Evolutionary conservation across 2,113 vertebrate genomes (phyloP), one percentile per base, ranked within the genome.

Genomic region (Saimiri boliviensis): DNA sequence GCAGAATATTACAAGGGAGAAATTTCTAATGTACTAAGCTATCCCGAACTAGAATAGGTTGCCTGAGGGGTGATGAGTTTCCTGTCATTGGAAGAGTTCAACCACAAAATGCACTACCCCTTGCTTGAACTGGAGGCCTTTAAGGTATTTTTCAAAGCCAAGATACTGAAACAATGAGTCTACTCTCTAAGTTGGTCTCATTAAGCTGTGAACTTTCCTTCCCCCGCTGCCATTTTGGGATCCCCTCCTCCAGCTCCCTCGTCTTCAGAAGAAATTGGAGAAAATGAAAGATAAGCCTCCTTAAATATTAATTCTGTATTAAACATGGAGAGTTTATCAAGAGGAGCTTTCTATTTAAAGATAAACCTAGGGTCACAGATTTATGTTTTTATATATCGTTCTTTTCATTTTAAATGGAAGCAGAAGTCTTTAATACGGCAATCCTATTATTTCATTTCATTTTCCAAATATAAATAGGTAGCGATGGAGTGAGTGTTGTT

Each of bases 371-470:
- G 21, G 73, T 58, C 93, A 84, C 40, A 70, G 86, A 88, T 88
- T 94, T 70, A 89, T 91, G 76, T 81, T 95, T 95, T 74, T 80
- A 74, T 71, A 93, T 95, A 85, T 68, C 23, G 52, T 90, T 63
- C 76, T 93, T 83, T 94, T 93, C 73, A 80, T 92, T 91, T 94
- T 80, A 82, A 96, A 92, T 16, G 42, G 58, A 97, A 85, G 23
- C 54, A 6, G 52, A 70, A 87, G 89, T 89, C 63, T 85, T 93
- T 81, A 92, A 84, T 81, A n/a, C 49, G 52, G 71, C 19, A 5
- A 35, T 86, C 32, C 23, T 81, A 81, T 77, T 10, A 42, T 87
- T 93, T 95, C 37, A n/a, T 96, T 91, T 95, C 68, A 58, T 93
- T 97, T 97, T 94, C 91, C 79, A 73, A 58, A 70, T 74, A 20